These are phyloP conservation scores for Pardalotus punctatus DNA, from an alignment of 2,113 vertebrate genomes.

Conservation along the genomic window DNA sequence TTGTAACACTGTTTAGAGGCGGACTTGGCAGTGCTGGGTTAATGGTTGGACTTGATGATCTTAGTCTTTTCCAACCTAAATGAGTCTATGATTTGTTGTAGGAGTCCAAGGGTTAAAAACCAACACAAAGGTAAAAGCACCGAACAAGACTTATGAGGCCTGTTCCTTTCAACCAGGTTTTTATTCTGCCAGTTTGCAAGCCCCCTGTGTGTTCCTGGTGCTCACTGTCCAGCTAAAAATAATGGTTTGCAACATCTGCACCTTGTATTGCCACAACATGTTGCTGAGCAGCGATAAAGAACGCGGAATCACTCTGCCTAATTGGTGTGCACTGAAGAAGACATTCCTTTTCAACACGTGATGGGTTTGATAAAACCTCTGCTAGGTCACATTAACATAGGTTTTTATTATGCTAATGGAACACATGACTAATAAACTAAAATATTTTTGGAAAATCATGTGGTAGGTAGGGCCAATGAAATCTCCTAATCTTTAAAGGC, in stretches of 20 bases:
- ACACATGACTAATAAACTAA: constrained; percentile 6
- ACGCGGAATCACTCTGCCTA: neutral
- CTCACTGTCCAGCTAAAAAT: neutral
- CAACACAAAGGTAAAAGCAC: neutral
- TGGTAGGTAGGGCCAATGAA: neutral
- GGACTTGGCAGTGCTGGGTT: neutral
- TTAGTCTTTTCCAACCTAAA: neutral
- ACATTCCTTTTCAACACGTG: neutral
- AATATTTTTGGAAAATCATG: constrained; percentile 27
- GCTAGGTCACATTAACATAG: constrained; percentile 42
- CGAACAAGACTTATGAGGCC: neutral
- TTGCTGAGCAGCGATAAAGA: neutral
- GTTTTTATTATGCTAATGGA: constrained; percentile 27
- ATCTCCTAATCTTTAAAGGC: neutral
- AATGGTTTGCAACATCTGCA: neutral
- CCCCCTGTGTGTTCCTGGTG: neutral
- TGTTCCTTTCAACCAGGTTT: neutral
- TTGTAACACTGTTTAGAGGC: neutral
- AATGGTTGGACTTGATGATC: neutral
- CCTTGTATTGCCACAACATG: accelerated
- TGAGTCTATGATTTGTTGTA: neutral
- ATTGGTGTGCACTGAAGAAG: neutral
- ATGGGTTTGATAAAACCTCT: constrained; percentile 27
- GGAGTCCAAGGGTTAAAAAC: neutral
- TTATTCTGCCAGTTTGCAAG: neutral